phyloP scores from a whole-genome alignment of 2,113 vertebrate species.

The Myocastor coypus region DNA sequence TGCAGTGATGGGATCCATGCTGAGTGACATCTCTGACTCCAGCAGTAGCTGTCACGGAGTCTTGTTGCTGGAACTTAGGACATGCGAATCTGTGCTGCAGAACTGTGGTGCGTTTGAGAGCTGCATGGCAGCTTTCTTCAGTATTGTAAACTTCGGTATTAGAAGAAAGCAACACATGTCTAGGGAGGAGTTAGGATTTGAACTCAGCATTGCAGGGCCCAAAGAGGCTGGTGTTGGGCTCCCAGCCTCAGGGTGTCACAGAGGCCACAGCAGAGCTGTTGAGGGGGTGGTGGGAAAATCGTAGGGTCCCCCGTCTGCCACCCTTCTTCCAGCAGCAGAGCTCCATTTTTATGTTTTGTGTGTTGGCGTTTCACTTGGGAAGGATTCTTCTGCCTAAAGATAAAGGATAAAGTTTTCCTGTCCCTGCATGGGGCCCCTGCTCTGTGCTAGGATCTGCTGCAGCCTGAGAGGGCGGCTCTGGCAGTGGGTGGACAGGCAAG shows the following conservation, averaged over 20 bases:
- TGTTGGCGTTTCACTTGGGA: background rate
- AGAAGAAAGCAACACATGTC: background rate
- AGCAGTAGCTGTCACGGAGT: background rate
- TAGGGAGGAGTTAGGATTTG: background rate
- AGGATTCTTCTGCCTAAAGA: constrained; percentile 30
- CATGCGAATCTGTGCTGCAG: background rate
- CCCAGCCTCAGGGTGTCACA: background rate
- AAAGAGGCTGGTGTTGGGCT: background rate
- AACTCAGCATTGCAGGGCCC: background rate
- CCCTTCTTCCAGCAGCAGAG: background rate
- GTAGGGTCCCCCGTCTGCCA: background rate
- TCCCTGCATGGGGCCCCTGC: background rate
- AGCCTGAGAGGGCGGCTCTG: constrained; percentile 44
- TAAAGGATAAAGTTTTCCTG: constrained; percentile 6
- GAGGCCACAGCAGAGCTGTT: background rate
- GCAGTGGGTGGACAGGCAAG: background rate
- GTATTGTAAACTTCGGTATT: background rate
- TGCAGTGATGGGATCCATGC: background rate
- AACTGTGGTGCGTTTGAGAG: background rate
- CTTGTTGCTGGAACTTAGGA: too few species aligned
- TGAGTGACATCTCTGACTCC: background rate
- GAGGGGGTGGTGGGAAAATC: background rate
- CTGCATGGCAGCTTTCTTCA: background rate
- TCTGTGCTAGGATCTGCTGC: background rate
- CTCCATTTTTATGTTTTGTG: background rate